Conservation (phyloP, 2,888 invertebrate species). For the Galerucella nymphaeae region DNA sequence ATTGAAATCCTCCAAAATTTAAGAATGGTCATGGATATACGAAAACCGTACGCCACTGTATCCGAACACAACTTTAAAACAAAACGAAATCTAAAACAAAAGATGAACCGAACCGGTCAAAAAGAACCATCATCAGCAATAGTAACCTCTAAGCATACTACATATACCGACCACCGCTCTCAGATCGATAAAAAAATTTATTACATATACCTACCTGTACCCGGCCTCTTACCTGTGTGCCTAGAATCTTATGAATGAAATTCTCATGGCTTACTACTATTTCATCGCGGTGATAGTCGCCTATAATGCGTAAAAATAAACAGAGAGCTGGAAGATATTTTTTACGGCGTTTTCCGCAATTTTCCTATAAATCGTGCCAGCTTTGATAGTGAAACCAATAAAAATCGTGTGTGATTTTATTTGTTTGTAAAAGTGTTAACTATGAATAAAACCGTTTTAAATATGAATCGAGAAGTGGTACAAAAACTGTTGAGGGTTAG, state of each 20-base stretch:
- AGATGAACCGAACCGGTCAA: slow-evolving; percentile 59
- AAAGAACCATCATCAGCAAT: slow-evolving; percentile 52
- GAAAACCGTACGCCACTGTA: slow-evolving; percentile 28
- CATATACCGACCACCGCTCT: slow-evolving; percentile 43
- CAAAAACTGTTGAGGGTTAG: slow-evolving; percentile 56
- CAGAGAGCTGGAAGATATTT: slow-evolving; percentile 14
- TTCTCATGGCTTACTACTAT: slow-evolving; percentile 59
- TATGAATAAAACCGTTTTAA: slow-evolving; percentile 22
- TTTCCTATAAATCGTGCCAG: not conserved
- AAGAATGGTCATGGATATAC: not conserved
- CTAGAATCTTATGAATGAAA: slow-evolving; percentile 64
- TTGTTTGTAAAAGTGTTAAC: too few relatives aligned
- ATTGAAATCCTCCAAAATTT: not conserved
- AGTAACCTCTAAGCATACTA: slow-evolving; percentile 48
- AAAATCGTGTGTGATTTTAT: too few relatives aligned
- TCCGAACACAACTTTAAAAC: slow-evolving; percentile 34
- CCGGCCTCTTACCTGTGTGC: slow-evolving; percentile 57
- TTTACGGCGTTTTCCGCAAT: slow-evolving; percentile 10
- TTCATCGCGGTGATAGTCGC: slow-evolving; percentile 54
- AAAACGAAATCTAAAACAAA: slow-evolving; percentile 49
- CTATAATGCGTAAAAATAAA: slow-evolving; percentile 48
- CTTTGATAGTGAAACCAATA: too few relatives aligned
- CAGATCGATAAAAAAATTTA: slow-evolving; percentile 57
- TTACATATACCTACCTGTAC: slow-evolving; percentile 59
- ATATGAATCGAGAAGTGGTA: slow-evolving; percentile 59